These are phyloP conservation scores for Lepisosteus oculatus DNA, from an alignment of 2,113 vertebrate species.

Conservation along the genomic window DNA sequence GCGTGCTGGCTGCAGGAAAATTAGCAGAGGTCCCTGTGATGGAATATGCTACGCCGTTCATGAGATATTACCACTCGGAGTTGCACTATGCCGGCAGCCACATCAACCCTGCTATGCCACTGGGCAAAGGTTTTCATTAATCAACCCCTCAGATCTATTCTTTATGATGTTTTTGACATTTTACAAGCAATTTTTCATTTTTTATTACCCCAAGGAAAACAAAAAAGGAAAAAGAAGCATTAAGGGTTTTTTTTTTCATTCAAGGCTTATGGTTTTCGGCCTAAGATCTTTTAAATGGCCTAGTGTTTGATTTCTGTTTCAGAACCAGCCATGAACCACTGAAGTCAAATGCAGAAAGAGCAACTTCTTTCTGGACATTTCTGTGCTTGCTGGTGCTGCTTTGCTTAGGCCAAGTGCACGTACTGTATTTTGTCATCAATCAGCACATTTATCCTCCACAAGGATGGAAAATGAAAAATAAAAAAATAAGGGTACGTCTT, in stretches of 20 bases:
- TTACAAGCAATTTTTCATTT: constrained; percentile 51
- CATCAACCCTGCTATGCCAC: constrained; percentile 35
- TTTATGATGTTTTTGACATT: constrained; percentile 59
- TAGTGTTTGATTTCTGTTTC: constrained; percentile 44
- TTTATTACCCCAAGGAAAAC: constrained; percentile 56
- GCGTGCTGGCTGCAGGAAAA: constrained; percentile 22
- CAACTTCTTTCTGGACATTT: too few relatives aligned
- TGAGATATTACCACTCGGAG: constrained; percentile 53
- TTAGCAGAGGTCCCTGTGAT: constrained; percentile 24
- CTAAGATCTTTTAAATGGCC: constrained; percentile 34
- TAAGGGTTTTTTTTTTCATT: constrained; percentile 40
- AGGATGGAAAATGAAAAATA: too few relatives aligned
- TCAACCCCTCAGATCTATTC: constrained; percentile 56
- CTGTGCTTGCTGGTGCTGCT: too few relatives aligned
- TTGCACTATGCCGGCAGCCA: constrained; percentile 34
- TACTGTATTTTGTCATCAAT: too few relatives aligned
- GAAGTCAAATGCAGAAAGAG: constrained; percentile 6
- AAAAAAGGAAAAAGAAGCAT: constrained; percentile 15
- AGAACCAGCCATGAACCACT: constrained; percentile 30
- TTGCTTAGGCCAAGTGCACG: too few relatives aligned
- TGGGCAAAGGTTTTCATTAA: constrained; percentile 63
- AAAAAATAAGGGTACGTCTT: too few relatives aligned
- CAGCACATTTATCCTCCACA: too few relatives aligned
- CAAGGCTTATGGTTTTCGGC: constrained; percentile 38
- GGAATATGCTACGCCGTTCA: constrained; percentile 33